Base-by-base conservation (phyloP, 1,140 invertebrate species). In the Drosophila nannoptera region DNA sequence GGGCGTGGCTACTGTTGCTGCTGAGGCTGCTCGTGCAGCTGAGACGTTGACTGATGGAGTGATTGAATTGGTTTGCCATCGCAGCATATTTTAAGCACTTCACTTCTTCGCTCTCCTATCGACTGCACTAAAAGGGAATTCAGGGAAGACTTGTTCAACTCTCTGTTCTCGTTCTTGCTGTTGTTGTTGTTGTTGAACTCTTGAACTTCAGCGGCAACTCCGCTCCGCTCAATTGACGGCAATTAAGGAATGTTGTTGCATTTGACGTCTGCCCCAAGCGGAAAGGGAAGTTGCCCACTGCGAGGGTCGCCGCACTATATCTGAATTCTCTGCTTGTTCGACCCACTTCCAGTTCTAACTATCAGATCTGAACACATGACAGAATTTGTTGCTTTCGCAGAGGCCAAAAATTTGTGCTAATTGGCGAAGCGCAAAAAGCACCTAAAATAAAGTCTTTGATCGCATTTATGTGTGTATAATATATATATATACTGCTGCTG, bases 11-110 rank as follows among this genome's bases (percentile, higher is more conserved):
- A 42, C 71, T 55, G 49, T 46, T 69, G 52, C 63, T 67, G 73
- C 67, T 75, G 58, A 73, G 60, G 69, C 72, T 70, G 71, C 73
- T 67, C 5, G 73, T 61, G 53, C 67, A 72, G 67, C 70, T 77
- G 16, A 68, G 62, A 9, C 74, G 70, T 59, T 78, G 68, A 56
- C 65, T 73, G 16, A 22, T 2, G 1, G 22, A 22, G 22, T 58
- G 62, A 60, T 67, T 73, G 60, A 31, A 38, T 46, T 48, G 63
- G 29, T 31, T 14, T 38, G 67, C 67, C 67, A 69, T 69, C 33
- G 67, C 62, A 36, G 45, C 67, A 69, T 64, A 58, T 64, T 69
- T 65, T 33, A n/a, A 14, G 2, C 43, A 55, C 36, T 42, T 32
- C 32, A 46, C 8, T 52, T 46, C 31, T 4, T 52, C 32, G 38